These are phyloP conservation scores for Drosophila navojoa DNA, from an alignment of 1,140 invertebrate genomes.

Conservation along the genomic window DNA sequence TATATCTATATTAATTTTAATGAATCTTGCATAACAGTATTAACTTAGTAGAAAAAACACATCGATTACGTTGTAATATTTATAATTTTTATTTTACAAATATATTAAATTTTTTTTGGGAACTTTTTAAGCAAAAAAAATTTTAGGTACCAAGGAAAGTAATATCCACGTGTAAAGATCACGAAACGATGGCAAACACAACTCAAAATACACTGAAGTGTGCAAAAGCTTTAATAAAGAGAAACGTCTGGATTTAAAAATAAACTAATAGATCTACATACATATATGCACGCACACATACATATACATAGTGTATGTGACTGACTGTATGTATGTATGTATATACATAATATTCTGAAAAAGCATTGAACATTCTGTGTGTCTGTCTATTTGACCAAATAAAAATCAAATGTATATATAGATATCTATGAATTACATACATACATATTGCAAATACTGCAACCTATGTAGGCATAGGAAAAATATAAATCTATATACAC, in stretches of 20 bases:
- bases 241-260: conserved; percentile 77
- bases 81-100: not conserved
- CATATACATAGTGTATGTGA: not conserved
- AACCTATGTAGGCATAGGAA: conserved; percentile 13
- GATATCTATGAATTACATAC: not conserved
- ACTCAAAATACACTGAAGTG: conserved; percentile 76
- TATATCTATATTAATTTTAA: conserved; percentile 10
- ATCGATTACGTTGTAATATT: not conserved
- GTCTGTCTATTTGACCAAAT: conserved; percentile 4
- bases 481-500: too few species aligned
- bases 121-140: not conserved
- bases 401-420: conserved; percentile 24
- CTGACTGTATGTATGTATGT: conserved; percentile 2
- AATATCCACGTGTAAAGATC: conserved; percentile 66
- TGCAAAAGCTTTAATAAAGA: conserved; percentile 75
- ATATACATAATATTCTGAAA: conserved; percentile 16
- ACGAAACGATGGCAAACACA: conserved; percentile 81
- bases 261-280: conserved; percentile 70
- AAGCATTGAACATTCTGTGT: conserved; percentile 5
- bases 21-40: conserved; percentile 59
- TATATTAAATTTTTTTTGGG: not conserved
- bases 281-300: conserved; percentile 28
- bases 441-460: conserved; percentile 40
- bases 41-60: conserved; percentile 23
- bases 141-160: conserved; percentile 54